phyloP scores from a whole-genome alignment of 2,113 vertebrate species.

The mouse (Mus musculus) region DNA sequence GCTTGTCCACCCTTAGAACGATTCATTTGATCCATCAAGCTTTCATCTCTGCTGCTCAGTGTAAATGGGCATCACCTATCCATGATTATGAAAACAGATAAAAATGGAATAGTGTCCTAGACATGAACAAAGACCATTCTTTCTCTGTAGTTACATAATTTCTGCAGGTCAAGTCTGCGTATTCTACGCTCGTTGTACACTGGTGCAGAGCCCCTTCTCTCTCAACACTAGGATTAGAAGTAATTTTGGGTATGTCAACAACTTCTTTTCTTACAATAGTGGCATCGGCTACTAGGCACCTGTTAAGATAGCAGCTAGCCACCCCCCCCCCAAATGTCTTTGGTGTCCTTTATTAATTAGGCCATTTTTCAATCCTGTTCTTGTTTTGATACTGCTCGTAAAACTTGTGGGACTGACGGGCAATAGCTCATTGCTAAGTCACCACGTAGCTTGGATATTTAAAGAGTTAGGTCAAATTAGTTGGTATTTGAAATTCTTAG shows the following conservation, averaged over 20 bases:
- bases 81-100: slow-evolving; percentile 54
- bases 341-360: neutral
- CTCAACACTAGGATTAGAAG: slow-evolving; percentile 4
- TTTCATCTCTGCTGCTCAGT: slow-evolving; percentile 43
- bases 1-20: slow-evolving; percentile 16
- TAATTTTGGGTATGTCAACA: slow-evolving; percentile 4
- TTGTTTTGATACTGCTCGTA: neutral
- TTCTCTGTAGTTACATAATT: neutral
- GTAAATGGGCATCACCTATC: neutral
- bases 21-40: neutral
- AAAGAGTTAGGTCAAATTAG: neutral
- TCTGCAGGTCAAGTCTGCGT: neutral
- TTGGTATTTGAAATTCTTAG: slow-evolving; percentile 20
- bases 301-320: slow-evolving; percentile 51
- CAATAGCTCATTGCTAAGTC: neutral
- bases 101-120: slow-evolving; percentile 10
- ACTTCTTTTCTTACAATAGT: slow-evolving; percentile 20
- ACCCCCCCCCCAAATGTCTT: neutral
- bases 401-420: neutral
- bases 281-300: slow-evolving; percentile 13
- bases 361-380: neutral
- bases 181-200: neutral
- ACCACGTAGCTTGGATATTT: neutral
- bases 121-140: neutral
- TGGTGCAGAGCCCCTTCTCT: neutral